Percentiles rank a stretch among this genome's conserved stretches.
Conservation (phyloP, 2,888 invertebrate species). For the Apodemia zela region DNA sequence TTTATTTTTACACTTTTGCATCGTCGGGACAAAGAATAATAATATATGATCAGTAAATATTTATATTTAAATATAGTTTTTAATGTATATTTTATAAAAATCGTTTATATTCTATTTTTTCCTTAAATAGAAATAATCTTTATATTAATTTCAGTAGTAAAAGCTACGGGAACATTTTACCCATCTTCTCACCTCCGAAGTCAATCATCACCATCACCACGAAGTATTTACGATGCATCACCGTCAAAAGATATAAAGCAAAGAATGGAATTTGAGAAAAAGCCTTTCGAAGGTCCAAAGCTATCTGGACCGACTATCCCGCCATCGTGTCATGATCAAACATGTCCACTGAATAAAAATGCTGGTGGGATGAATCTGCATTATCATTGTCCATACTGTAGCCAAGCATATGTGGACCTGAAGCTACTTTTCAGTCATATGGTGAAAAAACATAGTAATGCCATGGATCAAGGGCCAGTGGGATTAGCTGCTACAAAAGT, state of each 20-base stretch:
- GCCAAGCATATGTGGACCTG: slow-evolving; percentile 70
- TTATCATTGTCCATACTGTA: slow-evolving; percentile 72
- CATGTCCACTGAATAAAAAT: slow-evolving; percentile 67
- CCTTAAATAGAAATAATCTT: slow-evolving; percentile 28
- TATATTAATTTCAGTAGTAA: slow-evolving; percentile 88
- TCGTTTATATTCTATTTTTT: too few relatives aligned
- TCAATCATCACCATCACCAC: slow-evolving; percentile 75
- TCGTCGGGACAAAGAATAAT: too few relatives aligned
- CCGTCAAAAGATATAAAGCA: slow-evolving; percentile 75
- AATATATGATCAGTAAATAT: too few relatives aligned
- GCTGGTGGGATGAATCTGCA: slow-evolving; percentile 71
- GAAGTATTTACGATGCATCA: slow-evolving; percentile 77
- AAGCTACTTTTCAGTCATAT: slow-evolving; percentile 71
- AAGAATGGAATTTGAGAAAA: slow-evolving; percentile 60
- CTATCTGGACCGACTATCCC: slow-evolving; percentile 66
- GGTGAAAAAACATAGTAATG: slow-evolving; percentile 71
- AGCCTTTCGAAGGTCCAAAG: slow-evolving; percentile 56
- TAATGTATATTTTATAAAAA: too few relatives aligned
- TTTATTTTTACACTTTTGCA: too few relatives aligned
- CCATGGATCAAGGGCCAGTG: slow-evolving; percentile 60
- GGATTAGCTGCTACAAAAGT: slow-evolving; percentile 77
- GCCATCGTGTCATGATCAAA: slow-evolving; percentile 82
- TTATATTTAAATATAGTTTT: too few relatives aligned
- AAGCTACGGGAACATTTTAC: slow-evolving; percentile 95
- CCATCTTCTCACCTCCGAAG: slow-evolving; percentile 85